Evolutionary conservation across 2,888 invertebrate genomes (phyloP), one percentile per base, ranked within the genome.

Genomic region (Phyllotreta striolata): DNA sequence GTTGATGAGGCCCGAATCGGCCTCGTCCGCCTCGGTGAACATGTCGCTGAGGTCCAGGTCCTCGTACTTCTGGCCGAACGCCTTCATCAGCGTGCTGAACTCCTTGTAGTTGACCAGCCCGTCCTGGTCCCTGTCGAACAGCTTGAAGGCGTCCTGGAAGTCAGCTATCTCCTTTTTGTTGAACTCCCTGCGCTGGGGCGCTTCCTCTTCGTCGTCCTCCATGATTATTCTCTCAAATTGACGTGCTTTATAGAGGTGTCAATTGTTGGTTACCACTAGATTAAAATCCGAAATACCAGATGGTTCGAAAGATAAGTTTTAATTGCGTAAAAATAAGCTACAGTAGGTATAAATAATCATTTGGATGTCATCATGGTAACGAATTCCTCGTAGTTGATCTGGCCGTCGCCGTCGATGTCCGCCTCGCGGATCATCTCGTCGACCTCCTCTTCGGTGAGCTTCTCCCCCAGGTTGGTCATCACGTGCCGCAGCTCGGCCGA

Each of bases 391-490:
- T 91, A 92, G 83, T 91, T 91, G 81, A 92, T 91, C 87, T 89
- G 89, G 78, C 92, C 92, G 74, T 92, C 91, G 0, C 91, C 91
- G 73, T 91, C 90, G 10, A 89, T 83, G 81, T 92, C 91, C 0
- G 92, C 92, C 79, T 92, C 92, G 8, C 62, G 12, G 6, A 62
- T 62, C 62, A 62, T 62, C 12, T 96, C 96, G 83, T 96, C 95
- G 75, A 96, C 95, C 84, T 96, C 96, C 83, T 95, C 96, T 84
- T 95, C 95, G 79, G 96, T 96, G 81, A 97, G 88, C 84, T 96
- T 96, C 86, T 96, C 96, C 67, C 96, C 96, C 78, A 96, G 90
- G 87, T 96, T 96, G 14, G 63, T 63, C 63, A 63, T 63, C 6
- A 86, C 96, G 86, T 96, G 95, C 86, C 96, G 91, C 81, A 96